phyloP scores from a whole-genome alignment of 2,888 invertebrate genomes.

The Helleia helle region DNA sequence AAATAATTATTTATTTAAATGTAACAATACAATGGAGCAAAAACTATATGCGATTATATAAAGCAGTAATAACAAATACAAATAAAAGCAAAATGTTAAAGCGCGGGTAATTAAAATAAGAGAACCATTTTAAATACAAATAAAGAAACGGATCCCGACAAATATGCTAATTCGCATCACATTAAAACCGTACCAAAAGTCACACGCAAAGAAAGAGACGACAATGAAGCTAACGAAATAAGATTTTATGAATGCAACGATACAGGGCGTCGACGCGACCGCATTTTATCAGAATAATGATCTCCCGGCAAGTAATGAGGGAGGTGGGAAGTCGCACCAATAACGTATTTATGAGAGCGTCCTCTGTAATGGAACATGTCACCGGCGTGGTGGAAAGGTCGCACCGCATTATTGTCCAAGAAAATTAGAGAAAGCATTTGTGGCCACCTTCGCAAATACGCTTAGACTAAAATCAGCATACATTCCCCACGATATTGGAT shows the following conservation, averaged over 20 bases:
- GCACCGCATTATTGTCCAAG: constrained; percentile 37
- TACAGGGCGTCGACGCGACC: constrained; percentile 21
- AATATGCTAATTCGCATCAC: constrained; percentile 5
- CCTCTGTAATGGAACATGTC: constrained; percentile 58
- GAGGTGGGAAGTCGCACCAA: constrained; percentile 52
- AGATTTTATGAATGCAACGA: constrained; percentile 11
- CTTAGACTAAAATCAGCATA: constrained; percentile 6
- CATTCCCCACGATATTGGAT: neutral
- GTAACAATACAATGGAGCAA: no score
- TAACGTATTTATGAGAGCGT: constrained; percentile 68
- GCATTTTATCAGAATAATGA: constrained; percentile 68
- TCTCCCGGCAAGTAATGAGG: constrained; percentile 61
- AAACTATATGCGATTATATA: no score
- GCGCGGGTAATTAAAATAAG: no score
- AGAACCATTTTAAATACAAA: no score
- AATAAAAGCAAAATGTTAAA: no score
- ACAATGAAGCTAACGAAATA: neutral
- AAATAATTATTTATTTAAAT: no score
- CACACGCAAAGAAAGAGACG: constrained; percentile 3
- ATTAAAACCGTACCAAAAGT: no score
- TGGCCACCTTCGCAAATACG: constrained; percentile 13
- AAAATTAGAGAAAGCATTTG: constrained; percentile 30
- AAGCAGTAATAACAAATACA: no score
- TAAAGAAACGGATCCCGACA: neutral
- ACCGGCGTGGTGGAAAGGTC: constrained; percentile 38